Conservation (phyloP, 2,113 vertebrate species). For the Trachemys scripta region DNA sequence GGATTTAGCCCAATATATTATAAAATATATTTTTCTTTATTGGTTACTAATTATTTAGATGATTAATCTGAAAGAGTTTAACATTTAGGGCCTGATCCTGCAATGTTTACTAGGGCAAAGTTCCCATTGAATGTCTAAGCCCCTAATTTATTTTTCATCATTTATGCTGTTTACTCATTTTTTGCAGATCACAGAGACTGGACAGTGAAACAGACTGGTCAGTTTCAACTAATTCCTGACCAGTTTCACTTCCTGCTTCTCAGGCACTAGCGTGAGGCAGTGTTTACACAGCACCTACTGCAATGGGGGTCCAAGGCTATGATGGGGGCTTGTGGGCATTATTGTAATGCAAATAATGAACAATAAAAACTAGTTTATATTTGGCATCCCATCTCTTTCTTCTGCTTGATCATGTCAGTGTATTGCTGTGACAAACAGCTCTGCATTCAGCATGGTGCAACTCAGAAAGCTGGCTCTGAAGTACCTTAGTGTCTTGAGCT, state of each 20-base stretch:
- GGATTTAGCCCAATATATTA: conserved; percentile 6
- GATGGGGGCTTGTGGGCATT: not conserved
- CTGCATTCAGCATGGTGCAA: conserved; percentile 3
- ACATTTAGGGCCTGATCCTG: conserved; percentile 30
- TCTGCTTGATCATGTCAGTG: conserved; percentile 6
- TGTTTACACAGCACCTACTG: not conserved
- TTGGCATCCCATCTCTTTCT: not conserved
- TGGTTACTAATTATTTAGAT: not conserved
- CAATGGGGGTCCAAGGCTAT: not conserved
- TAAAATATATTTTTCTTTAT: not conserved
- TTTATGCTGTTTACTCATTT: not conserved
- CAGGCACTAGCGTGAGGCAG: not conserved
- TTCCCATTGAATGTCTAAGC: not conserved
- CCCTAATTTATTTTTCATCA: not conserved
- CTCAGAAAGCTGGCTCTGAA: conserved; percentile 29
- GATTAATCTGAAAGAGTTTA: not conserved
- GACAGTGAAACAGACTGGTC: not conserved
- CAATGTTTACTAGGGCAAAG: not conserved
- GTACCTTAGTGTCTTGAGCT: conserved; percentile 27
- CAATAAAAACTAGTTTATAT: not conserved
- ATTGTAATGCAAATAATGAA: not conserved
- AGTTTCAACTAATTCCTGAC: not conserved
- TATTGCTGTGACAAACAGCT: conserved; percentile 1
- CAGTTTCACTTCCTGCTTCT: not conserved
- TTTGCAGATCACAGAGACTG: not conserved